Conservation (phyloP, 1,140 invertebrate species). For the Drosophila mojavensis region DNA sequence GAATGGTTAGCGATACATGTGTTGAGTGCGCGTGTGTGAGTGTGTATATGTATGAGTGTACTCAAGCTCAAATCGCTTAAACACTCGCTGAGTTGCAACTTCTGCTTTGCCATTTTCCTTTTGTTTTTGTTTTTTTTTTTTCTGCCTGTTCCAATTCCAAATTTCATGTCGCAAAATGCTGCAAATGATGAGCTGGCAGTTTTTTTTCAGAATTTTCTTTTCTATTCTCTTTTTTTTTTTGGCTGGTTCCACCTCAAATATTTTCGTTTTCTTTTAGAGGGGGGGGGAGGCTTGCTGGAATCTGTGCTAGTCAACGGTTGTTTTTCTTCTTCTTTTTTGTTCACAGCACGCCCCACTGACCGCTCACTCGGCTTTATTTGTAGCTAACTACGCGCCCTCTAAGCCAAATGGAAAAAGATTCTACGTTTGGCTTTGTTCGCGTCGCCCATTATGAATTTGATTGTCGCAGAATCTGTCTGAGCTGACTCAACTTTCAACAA, state of each 20-base stretch:
- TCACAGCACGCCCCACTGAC: constrained; percentile 41
- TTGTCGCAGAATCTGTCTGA: constrained; percentile 12
- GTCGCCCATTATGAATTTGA: constrained; percentile 21
- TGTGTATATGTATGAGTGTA: constrained; percentile 30
- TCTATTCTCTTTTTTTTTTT: constrained; percentile 4
- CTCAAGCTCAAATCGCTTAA: constrained; percentile 30
- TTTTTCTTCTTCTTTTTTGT: constrained; percentile 11
- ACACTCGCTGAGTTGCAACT: constrained; percentile 21
- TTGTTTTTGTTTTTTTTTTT: constrained; percentile 10
- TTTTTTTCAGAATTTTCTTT: constrained; percentile 12
- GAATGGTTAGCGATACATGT: constrained; percentile 54
- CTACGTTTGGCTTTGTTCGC: constrained; percentile 21
- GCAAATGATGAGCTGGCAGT: constrained; percentile 63
- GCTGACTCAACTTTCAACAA: constrained; percentile 22
- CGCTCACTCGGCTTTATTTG: constrained; percentile 18
- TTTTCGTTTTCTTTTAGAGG: constrained; percentile 74
- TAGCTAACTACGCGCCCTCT: constrained; percentile 1
- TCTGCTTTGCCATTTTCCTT: constrained; percentile 5
- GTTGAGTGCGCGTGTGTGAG: constrained; percentile 19
- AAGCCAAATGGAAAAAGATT: constrained; percentile 7
- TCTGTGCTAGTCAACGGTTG: constrained; percentile 72
- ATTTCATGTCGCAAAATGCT: constrained; percentile 22
- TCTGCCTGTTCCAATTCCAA: constrained; percentile 35
- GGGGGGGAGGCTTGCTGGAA: constrained; percentile 17
- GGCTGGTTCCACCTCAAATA: constrained; percentile 67